These are phyloP conservation scores for Barypeithes pellucidus DNA, from an alignment of 2,888 invertebrate species.

Conservation along the genomic window DNA sequence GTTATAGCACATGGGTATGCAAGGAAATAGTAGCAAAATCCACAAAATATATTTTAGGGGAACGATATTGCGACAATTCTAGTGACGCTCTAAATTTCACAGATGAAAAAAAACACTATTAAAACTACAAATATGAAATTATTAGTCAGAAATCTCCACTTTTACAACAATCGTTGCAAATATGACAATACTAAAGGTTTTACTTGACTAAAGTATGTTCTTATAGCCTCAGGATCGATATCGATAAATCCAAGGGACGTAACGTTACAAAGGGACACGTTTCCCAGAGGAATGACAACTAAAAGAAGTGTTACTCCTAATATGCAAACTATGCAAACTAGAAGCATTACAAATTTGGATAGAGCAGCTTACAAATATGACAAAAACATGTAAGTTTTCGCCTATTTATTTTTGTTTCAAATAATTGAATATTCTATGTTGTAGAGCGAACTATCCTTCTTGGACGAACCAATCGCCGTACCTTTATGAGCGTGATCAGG, in stretches of 20 bases:
- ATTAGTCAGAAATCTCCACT: too few species aligned
- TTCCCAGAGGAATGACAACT: conserved; percentile 63
- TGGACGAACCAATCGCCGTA: conserved; percentile 34
- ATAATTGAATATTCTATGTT: conserved; percentile 11
- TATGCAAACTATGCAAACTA: conserved; percentile 48
- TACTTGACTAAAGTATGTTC: conserved; percentile 39
- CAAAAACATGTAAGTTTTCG: conserved; percentile 52
- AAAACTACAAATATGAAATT: too few species aligned
- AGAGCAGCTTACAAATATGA: conserved; percentile 31
- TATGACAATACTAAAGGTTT: conserved; percentile 20
- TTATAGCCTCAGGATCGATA: conserved; percentile 69
- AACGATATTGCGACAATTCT: too few species aligned
- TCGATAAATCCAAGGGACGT: conserved; percentile 67
- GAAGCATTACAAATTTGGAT: conserved; percentile 49
- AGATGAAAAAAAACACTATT: too few species aligned
- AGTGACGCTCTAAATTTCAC: too few species aligned
- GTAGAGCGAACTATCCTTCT: conserved; percentile 36
- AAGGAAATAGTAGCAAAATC: too few species aligned
- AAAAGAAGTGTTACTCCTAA: conserved; percentile 64
- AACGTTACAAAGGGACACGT: conserved; percentile 65
- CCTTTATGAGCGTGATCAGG: conserved; percentile 45
- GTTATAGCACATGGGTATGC: too few species aligned
- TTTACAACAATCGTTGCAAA: too few species aligned
- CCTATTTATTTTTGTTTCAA: background rate
- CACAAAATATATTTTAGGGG: too few species aligned